phyloP scores from a whole-genome alignment of 2,797 vertebrate genomes.

The Scarus forsteni region DNA sequence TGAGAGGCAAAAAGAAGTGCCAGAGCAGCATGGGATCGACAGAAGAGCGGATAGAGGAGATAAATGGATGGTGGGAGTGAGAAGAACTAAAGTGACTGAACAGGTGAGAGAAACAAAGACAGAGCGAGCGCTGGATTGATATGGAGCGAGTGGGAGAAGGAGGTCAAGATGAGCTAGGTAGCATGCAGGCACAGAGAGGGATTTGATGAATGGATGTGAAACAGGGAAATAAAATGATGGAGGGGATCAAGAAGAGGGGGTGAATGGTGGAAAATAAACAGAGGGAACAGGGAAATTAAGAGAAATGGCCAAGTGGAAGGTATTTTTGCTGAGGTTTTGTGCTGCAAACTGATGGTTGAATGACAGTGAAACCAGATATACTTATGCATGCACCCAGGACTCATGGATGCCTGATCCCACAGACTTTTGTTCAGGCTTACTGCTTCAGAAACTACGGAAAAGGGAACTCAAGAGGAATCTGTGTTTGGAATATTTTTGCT shows the following conservation, averaged over 20 bases:
- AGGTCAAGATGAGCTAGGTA: slow-evolving; percentile 22
- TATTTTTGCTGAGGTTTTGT: background rate
- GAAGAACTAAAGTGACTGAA: slow-evolving; percentile 25
- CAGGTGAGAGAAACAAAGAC: slow-evolving; percentile 27
- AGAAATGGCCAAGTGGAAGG: slow-evolving; percentile 1
- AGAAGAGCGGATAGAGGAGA: slow-evolving; percentile 13
- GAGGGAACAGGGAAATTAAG: slow-evolving; percentile 25
- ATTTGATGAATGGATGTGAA: slow-evolving; percentile 38
- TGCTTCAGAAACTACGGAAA: background rate
- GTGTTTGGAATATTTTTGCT: background rate
- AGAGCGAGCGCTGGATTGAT: slow-evolving; percentile 11
- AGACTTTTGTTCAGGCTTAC: background rate
- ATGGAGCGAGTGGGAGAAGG: slow-evolving; percentile 12
- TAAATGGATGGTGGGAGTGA: slow-evolving; percentile 30
- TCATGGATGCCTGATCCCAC: background rate
- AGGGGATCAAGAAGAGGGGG: slow-evolving; percentile 16
- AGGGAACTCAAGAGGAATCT: background rate
- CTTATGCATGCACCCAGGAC: background rate
- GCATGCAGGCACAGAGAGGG: background rate
- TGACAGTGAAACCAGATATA: slow-evolving; percentile 1
- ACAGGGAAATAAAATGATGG: slow-evolving; percentile 22
- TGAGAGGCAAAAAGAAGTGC: background rate
- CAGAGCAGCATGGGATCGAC: slow-evolving; percentile 26
- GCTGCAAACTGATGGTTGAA: background rate
- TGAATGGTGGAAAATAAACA: slow-evolving; percentile 35